Evolutionary conservation across 1,140 invertebrate genomes (phyloP).

Genomic region (Drosophila bocki): DNA sequence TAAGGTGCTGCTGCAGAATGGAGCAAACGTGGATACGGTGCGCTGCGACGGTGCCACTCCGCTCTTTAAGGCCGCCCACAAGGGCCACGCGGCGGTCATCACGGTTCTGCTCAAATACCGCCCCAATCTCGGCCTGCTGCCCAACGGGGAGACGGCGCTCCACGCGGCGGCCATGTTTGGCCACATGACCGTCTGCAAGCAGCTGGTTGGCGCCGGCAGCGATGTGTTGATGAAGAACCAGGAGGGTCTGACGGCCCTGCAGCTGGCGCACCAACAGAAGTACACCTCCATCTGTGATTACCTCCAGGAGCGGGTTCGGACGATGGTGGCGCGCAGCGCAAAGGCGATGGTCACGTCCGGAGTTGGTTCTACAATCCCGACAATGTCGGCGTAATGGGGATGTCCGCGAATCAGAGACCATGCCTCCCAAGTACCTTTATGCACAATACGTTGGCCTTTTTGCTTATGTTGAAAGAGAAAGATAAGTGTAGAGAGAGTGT

Average conservation of each 20-base stretch:
- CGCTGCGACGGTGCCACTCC: slow-evolving; percentile 96
- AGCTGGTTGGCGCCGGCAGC: slow-evolving; percentile 90
- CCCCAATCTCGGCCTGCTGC: slow-evolving; percentile 91
- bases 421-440: slow-evolving; percentile 73
- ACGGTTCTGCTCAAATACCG: slow-evolving; percentile 93
- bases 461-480: slow-evolving; percentile 39
- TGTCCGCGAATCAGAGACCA: slow-evolving; percentile 16
- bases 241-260: slow-evolving; percentile 89
- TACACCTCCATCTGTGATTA: slow-evolving; percentile 82
- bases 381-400: slow-evolving; percentile 59
- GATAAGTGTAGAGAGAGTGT: slow-evolving; percentile 5
- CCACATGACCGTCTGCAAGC: slow-evolving; percentile 91
- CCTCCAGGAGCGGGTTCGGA: slow-evolving; percentile 73
- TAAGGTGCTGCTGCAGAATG: slow-evolving; percentile 90
- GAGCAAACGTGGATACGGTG: slow-evolving; percentile 92
- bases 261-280: slow-evolving; percentile 87
- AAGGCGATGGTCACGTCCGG: slow-evolving; percentile 45
- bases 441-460: slow-evolving; percentile 71
- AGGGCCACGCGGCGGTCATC: slow-evolving; percentile 95
- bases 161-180: slow-evolving; percentile 96
- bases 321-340: slow-evolving; percentile 52
- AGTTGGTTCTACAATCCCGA: slow-evolving; percentile 26
- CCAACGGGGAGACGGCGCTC: slow-evolving; percentile 95
- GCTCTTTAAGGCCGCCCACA: slow-evolving; percentile 96
- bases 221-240: slow-evolving; percentile 89